Evolutionary conservation across 2,888 invertebrate genomes (phyloP).

Genomic region (Merodon equestris): DNA sequence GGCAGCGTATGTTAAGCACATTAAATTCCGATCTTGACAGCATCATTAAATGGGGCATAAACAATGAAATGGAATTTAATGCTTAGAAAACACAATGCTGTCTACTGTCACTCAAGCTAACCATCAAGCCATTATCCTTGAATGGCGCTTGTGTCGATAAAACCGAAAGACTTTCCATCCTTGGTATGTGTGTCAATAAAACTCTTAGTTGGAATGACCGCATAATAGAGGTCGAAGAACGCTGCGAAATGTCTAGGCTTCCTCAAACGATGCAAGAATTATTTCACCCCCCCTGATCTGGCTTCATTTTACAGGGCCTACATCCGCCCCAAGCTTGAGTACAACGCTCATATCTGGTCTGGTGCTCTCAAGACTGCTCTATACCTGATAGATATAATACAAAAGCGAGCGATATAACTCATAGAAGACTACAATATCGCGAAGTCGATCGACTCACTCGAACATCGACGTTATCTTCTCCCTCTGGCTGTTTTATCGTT

Average conservation of each 20-base stretch:
- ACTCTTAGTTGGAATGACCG: background rate
- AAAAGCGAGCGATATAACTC: background rate
- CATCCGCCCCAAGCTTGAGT: background rate
- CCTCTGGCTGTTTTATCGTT: background rate
- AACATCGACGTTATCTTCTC: background rate
- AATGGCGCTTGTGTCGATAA: background rate
- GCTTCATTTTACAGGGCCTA: background rate
- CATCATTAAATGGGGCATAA: background rate
- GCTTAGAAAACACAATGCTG: constrained; percentile 2
- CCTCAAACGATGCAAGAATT: background rate
- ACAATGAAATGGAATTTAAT: constrained; percentile 3
- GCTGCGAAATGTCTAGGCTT: constrained; percentile 2
- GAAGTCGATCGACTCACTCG: background rate
- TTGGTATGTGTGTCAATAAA: background rate
- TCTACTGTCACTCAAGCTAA: background rate
- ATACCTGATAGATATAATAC: background rate
- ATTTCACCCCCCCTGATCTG: background rate
- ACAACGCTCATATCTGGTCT: background rate
- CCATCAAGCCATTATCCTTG: constrained; percentile 1
- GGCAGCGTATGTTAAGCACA: too few relatives aligned
- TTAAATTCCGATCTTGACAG: too few relatives aligned
- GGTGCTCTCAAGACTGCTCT: background rate
- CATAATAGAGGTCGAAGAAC: background rate
- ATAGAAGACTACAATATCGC: background rate
- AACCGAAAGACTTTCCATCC: background rate